phyloP scores from a whole-genome alignment of 2,888 invertebrate genomes.

The Pseudoips prasinana region DNA sequence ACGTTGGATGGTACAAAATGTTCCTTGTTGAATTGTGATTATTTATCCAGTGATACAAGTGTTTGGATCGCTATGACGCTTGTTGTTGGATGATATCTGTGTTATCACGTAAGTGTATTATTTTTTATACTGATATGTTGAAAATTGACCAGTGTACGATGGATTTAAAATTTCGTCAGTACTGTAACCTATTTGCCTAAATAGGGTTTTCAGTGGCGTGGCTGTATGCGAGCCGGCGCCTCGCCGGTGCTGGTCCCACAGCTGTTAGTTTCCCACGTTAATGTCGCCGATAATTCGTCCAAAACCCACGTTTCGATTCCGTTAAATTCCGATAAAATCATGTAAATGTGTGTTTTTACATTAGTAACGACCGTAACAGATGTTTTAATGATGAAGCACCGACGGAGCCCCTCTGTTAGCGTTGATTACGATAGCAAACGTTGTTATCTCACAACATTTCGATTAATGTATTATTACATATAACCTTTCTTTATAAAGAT shows the following conservation, averaged over 20 bases:
- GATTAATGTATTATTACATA: too few relatives aligned
- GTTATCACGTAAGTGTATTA: conserved; percentile 61
- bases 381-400: conserved; percentile 36
- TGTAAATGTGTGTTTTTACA: conserved; percentile 21
- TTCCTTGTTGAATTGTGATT: conserved; percentile 79
- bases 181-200: conserved; percentile 70
- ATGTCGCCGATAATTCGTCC: conserved; percentile 7
- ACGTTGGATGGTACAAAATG: conserved; percentile 71
- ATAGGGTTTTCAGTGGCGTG: conserved; percentile 58
- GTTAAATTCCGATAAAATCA: conserved; percentile 18
- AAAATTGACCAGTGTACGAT: conserved; percentile 32
- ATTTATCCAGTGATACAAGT: conserved; percentile 75
- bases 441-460: too few relatives aligned
- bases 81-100: conserved; percentile 77
- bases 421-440: conserved; percentile 12
- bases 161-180: conserved; percentile 49
- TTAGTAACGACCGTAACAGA: conserved; percentile 41
- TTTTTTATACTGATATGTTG: conserved; percentile 31
- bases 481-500: too few relatives aligned
- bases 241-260: conserved; percentile 43
- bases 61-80: conserved; percentile 71
- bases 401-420: conserved; percentile 22
- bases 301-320: conserved; percentile 11
- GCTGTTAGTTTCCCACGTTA: conserved; percentile 39
- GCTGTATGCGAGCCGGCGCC: conserved; percentile 45